These are phyloP conservation scores for Lumbricus terrestris DNA, from an alignment of 2,888 invertebrate genomes.

Conservation along the genomic window DNA sequence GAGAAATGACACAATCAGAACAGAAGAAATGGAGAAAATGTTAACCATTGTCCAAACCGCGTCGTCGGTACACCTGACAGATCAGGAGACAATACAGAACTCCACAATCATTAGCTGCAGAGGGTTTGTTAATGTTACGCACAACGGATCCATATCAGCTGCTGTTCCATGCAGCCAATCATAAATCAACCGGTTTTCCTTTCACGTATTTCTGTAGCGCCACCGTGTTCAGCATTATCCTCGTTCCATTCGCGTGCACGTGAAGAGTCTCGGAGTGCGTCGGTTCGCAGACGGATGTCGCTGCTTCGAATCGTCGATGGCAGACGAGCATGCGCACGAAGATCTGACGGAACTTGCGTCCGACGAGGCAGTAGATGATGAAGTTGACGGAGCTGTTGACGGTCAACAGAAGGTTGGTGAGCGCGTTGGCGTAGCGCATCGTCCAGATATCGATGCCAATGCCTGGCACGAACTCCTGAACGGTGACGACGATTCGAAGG, in stretches of 20 bases:
- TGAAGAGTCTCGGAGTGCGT: not conserved
- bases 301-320: not conserved
- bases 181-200: not conserved
- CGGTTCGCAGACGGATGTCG: not conserved
- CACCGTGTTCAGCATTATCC: not conserved
- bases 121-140: not conserved
- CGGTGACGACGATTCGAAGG: conserved; percentile 29
- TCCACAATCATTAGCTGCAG: not conserved
- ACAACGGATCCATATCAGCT: not conserved
- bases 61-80: too few relatives aligned
- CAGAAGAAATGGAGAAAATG: too few relatives aligned
- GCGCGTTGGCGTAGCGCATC: conserved; percentile 21
- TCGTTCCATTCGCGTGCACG: not conserved
- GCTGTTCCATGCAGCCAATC: too few relatives aligned
- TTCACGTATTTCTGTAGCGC: not conserved
- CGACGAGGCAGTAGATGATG: conserved; percentile 38
- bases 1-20: too few relatives aligned
- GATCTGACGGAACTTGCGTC: conserved; percentile 36
- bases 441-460: conserved; percentile 12
- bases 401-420: conserved; percentile 31
- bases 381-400: conserved; percentile 39
- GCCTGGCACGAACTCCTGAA: conserved; percentile 17
- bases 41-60: too few relatives aligned
- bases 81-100: too few relatives aligned
- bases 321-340: conserved; percentile 19